Base-by-base conservation (phyloP, 2,797 vertebrate species). In the Margarornis squamiger region DNA sequence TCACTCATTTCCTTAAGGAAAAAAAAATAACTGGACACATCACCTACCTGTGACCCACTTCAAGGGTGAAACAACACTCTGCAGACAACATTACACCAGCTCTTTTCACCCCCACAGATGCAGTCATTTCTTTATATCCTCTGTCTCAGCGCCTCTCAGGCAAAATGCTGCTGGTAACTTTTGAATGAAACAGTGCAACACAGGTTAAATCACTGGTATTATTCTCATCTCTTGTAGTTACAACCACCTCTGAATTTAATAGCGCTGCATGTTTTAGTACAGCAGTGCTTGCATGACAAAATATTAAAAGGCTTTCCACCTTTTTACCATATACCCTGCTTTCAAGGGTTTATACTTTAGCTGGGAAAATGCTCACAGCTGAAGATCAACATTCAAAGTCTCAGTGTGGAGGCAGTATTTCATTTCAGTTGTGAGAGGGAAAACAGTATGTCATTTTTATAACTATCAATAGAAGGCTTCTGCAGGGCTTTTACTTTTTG, bases 391-490 rank as follows among this genome's bases (percentile, higher is more conserved):
- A 90, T 95, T 96, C 82, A 93, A 75, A 92, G 46, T 59, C 85
- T 75, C 93, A 90, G 79, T 91, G 70, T 91, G 88, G 58, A 96
- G 89, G 70, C 79, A 92, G 73, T 27, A 68, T 95, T 95, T 94
- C 89, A 92, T 91, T 96, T 93, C 71, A 83, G 32, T 78, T 86
- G 57, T 83, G 76, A 94, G 76, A 92, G 54, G 75, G 34, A 80
- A 96, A 96, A 93, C 79, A 84, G 73, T 93, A 91, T 86, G 73
- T 70, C 36, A 84, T 86, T 80, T 94, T 93, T 96, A 66, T 81
- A 80, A 68, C 78, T 82, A 63, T 91, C 80, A 94, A 43, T 71
- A 80, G 45, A 94, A 95, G 43, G 48, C n/a, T 91, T 92, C 86
- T 59, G 22, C 48, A 38, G 46, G 27, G 10, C 12, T 93, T 93